Base-by-base conservation (phyloP, 2,113 vertebrate genomes). In the Brachypodius melanocephalos region DNA sequence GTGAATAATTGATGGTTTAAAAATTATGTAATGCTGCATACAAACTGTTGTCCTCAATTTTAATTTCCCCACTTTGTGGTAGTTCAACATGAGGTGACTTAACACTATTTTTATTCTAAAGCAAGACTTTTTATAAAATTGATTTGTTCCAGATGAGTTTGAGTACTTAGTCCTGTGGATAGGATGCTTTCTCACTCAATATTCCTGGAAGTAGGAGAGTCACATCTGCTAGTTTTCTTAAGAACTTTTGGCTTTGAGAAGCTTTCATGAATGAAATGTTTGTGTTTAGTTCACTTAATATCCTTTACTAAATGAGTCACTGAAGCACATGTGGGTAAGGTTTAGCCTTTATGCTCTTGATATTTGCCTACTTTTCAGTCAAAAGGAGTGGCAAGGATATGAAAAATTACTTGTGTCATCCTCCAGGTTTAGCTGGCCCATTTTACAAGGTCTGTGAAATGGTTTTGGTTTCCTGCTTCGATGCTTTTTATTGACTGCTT, bases 211-310 rank as follows among this genome's bases (percentile, higher is more conserved):
- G 29, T 13, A 74, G 29, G 29, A 84, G 54, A 73, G 45, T 85
- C 85, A 85, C 91, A 95, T 92, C 89, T 88, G 91, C 28, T 84
- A 15, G 17, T 69, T 88, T 63, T 78, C 38, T 54, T 73, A 38
- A 87, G 63, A 29, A 42, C 40, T 81, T 81, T 49, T 92, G 83
- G 66, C 78, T 90, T 85, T 82, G 75, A 62, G 73, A 75, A 88
- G 29, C 58, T 82, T 79, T 94, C 48, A 71, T 96, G 78, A 95
- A 95, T 88, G 69, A 90, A 78, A 88, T 74, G 57, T 69, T 94
- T 95, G 83, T 96, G n/a, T 58, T 92, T 74, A 78, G 59, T 65
- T 89, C 31, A 14, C 59, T 90, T 92, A 66, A 89, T 90, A 92
- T 92, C 78, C 78, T 94, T 74, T 92, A 32, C 20, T 66, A 66